Percentiles rank a stretch among this genome's conserved stretches.
phyloP scores from a whole-genome alignment of 2,797 vertebrate genomes.

The Schizothorax lantsangensis region DNA sequence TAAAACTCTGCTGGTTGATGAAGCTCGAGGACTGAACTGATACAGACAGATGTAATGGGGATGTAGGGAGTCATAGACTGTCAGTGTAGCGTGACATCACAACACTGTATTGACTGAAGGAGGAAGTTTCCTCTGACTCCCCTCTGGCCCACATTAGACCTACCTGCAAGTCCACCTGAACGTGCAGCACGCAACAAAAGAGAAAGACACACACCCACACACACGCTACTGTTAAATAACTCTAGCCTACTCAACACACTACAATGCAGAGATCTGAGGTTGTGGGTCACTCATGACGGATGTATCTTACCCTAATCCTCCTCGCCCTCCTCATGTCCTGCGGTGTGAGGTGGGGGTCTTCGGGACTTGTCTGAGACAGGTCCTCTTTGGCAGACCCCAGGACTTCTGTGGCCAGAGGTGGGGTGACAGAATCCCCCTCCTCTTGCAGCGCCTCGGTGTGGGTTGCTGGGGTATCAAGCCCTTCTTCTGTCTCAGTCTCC shows the following conservation, averaged over 20 bases:
- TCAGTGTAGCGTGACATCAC: constrained; percentile 35
- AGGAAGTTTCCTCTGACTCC: constrained; percentile 34
- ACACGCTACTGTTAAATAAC: constrained; percentile 71
- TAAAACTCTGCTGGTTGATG: constrained; percentile 8
- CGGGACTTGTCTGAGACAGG: constrained; percentile 65
- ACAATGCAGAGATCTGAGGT: constrained; percentile 36
- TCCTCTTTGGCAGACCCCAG: constrained; percentile 79
- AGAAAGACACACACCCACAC: constrained; percentile 75
- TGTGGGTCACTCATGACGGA: not conserved
- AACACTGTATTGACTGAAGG: not conserved
- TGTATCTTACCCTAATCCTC: constrained; percentile 86
- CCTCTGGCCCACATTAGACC: constrained; percentile 66
- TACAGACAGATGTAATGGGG: constrained; percentile 54
- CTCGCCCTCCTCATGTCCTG: constrained; percentile 95
- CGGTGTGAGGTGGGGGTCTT: constrained; percentile 83
- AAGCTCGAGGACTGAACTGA: constrained; percentile 48
- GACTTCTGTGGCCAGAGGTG: constrained; percentile 56
- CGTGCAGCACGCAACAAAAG: constrained; percentile 76
- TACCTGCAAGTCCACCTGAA: constrained; percentile 96
- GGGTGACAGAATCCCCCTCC: constrained; percentile 59
- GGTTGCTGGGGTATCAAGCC: constrained; percentile 58
- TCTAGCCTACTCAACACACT: constrained; percentile 32
- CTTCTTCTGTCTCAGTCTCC: constrained; percentile 62
- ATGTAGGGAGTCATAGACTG: constrained; percentile 45
- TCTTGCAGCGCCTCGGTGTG: constrained; percentile 64